Conservation (phyloP, 1,140 invertebrate species). For the Hirudo medicinalis region DNA sequence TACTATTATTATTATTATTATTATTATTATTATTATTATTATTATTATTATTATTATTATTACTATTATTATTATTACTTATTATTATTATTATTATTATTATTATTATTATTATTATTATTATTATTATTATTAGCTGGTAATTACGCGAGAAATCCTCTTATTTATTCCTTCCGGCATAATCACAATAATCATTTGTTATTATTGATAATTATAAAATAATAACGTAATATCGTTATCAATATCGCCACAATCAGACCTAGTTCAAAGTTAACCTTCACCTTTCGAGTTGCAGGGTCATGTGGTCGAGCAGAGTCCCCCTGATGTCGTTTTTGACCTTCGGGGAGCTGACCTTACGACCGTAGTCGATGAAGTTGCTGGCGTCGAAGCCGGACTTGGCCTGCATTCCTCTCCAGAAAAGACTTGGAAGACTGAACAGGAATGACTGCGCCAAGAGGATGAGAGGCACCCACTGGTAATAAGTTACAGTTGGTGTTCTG, state of each 20-base stretch:
- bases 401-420: slow-evolving; percentile 38
- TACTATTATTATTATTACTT: too few relatives aligned
- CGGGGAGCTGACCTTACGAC: background rate
- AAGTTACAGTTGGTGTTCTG: slow-evolving; percentile 29
- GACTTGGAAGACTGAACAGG: slow-evolving; percentile 47
- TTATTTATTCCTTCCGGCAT: too few relatives aligned
- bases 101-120: background rate
- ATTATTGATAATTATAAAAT: too few relatives aligned
- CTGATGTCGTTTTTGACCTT: slow-evolving; percentile 9
- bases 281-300: slow-evolving; percentile 6
- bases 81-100: background rate
- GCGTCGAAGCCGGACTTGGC: slow-evolving; percentile 8
- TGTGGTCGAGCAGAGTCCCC: background rate
- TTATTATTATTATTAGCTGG: background rate
- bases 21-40: too few relatives aligned
- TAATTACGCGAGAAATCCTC: too few relatives aligned
- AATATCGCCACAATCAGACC: background rate
- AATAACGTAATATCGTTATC: background rate
- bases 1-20: too few relatives aligned
- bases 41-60: too few relatives aligned
- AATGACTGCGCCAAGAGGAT: slow-evolving; percentile 46
- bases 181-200: too few relatives aligned
- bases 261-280: background rate
- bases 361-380: slow-evolving; percentile 10
- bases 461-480: slow-evolving; percentile 50